These are phyloP conservation scores for Cichladusa arquata DNA, from an alignment of 2,113 vertebrate genomes.

Conservation along the genomic window DNA sequence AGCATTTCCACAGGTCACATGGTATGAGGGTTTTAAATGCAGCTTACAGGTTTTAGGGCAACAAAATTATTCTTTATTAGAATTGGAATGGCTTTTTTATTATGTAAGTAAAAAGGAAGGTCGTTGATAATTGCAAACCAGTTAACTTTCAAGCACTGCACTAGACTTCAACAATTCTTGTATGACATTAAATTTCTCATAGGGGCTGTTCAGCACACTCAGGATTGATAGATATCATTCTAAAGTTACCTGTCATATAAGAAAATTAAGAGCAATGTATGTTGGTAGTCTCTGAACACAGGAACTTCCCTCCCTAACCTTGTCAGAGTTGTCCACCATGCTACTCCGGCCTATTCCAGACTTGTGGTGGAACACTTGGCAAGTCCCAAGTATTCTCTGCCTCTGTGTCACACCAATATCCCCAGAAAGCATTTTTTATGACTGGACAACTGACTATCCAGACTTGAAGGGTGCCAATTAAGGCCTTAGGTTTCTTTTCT, in stretches of 20 bases:
- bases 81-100: not conserved
- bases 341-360: not conserved
- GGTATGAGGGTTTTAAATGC: not conserved
- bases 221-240: not conserved
- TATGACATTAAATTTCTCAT: not conserved
- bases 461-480: not conserved
- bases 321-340: not conserved
- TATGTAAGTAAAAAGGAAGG: not conserved
- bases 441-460: not conserved
- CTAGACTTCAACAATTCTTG: not conserved
- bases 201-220: not conserved
- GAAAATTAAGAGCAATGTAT: not conserved
- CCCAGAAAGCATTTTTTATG: not conserved
- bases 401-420: not conserved
- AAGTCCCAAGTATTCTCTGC: not conserved
- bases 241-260: not conserved
- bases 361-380: not conserved
- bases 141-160: not conserved
- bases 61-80: not conserved
- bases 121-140: fast-evolving
- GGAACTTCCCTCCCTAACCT: not conserved
- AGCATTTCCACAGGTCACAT: not conserved
- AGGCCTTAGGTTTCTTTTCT: not conserved
- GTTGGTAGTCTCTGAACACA: not conserved
- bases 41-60: not conserved